Evolutionary conservation across 2,888 invertebrate species (phyloP), one percentile per base, ranked within the genome.

Genomic region (Mesochorus sp.): DNA sequence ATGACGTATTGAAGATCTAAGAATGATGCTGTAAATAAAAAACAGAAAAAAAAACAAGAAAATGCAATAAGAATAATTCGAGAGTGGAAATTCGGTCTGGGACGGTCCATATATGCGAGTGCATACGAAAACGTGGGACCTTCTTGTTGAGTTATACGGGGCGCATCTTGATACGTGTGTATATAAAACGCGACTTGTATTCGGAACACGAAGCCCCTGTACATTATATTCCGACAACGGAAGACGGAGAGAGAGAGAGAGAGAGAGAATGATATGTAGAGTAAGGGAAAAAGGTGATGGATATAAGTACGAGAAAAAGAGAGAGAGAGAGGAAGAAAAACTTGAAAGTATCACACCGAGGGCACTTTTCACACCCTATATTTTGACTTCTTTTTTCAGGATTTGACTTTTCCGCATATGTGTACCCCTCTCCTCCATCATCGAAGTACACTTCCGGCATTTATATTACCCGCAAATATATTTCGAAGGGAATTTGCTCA

Each of bases 161-260:
- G 17, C 44, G 37, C 42, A 42, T 24, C 24, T 19, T n/a, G 21
- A 12, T 34, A 68, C 55, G 68, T 68, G 68, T 68, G 55, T 55
- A 31, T 44, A 34, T 34, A 57, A 55, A 68, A 57, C 57, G 55
- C 31, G 31, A 57, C 68, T 34, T n/a, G 57, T 53, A 68, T 68
- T 68, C 68, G 44, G 24, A 21, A 31, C 68, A 57, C 68, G 68
- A 68, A 0, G 14, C 31, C 3, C 8, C 26, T 47, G 37, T 67
- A 57, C 44, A 24, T 55, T 44, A 57, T 57, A 44, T 17, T 44
- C 19, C 57, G 44, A 12, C 28, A 14, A 21, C 34, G 55, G n/a
- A n/a, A n/a, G n/a, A n/a, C n/a, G n/a, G n/a, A n/a, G n/a, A n/a
- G n/a, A n/a, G n/a, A n/a, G n/a, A n/a, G n/a, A n/a, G n/a, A 12